Conservation (phyloP, 2,113 vertebrate species). For the Madoqua kirkii region DNA sequence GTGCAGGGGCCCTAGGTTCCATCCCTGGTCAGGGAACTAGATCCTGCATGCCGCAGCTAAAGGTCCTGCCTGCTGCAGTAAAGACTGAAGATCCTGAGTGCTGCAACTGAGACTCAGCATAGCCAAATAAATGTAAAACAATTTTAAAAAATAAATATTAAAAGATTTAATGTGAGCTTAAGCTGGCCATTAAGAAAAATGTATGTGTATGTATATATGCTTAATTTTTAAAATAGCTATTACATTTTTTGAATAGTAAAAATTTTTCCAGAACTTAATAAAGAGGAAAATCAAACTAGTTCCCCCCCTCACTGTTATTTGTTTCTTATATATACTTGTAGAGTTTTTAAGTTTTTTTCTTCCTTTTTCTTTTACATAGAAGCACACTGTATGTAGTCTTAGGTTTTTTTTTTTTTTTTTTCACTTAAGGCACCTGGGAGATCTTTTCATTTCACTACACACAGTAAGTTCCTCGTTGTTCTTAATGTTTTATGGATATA, state of each 20-base stretch:
- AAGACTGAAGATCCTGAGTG: not conserved
- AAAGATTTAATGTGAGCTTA: not conserved
- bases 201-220: not conserved
- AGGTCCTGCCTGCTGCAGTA: not conserved
- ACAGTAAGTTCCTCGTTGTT: not conserved
- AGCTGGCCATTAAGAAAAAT: not conserved
- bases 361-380: not conserved
- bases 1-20: not conserved
- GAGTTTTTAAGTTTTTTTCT: not conserved
- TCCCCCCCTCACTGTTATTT: not conserved
- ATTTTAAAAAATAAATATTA: not conserved
- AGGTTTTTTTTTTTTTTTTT: not conserved
- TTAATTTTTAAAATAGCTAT: not conserved
- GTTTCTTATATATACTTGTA: not conserved
- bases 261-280: not conserved
- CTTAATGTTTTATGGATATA: not conserved
- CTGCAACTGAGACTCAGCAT: not conserved
- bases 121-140: not conserved
- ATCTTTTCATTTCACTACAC: not conserved
- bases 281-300: not conserved
- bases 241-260: not conserved
- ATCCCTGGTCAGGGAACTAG: not conserved
- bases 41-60: not conserved
- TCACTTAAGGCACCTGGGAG: not conserved
- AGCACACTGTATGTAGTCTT: not conserved